phyloP scores from a whole-genome alignment of 2,797 vertebrate species.

The Cuculus canorus region DNA sequence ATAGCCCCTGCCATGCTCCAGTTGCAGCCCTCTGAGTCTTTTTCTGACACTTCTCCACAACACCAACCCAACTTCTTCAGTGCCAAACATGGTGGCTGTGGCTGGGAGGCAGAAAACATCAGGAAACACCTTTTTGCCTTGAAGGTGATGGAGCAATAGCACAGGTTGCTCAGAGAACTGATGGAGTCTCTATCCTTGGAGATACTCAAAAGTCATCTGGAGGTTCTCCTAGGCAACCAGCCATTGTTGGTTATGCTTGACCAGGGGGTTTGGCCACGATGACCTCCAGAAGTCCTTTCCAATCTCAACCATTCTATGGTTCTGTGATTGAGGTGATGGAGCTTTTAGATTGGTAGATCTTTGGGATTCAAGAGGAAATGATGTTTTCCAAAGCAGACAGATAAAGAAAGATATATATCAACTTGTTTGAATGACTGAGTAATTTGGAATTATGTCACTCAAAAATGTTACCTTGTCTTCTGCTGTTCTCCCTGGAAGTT shows the following conservation, averaged over 20 bases:
- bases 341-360: too few relatives aligned
- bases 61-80: not conserved
- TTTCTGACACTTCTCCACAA: not conserved
- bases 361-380: too few relatives aligned
- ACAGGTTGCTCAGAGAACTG: not conserved
- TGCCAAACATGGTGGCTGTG: accelerated
- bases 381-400: not conserved
- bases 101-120: not conserved
- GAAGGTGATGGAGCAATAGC: not conserved
- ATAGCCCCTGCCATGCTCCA: too few relatives aligned
- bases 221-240: not conserved
- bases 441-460: not conserved
- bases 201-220: not conserved
- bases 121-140: not conserved
- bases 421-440: not conserved
- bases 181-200: not conserved
- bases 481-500: not conserved
- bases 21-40: not conserved
- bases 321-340: too few relatives aligned
- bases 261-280: not conserved
- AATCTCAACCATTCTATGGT: not conserved
- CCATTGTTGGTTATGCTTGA: not conserved
- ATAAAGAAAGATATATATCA: not conserved
- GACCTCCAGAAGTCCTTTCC: not conserved
- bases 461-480: not conserved